Evolutionary conservation across 2,888 invertebrate species (phyloP), one percentile per base, ranked within the genome.

Genomic region (Epistrophe grossulariae): DNA sequence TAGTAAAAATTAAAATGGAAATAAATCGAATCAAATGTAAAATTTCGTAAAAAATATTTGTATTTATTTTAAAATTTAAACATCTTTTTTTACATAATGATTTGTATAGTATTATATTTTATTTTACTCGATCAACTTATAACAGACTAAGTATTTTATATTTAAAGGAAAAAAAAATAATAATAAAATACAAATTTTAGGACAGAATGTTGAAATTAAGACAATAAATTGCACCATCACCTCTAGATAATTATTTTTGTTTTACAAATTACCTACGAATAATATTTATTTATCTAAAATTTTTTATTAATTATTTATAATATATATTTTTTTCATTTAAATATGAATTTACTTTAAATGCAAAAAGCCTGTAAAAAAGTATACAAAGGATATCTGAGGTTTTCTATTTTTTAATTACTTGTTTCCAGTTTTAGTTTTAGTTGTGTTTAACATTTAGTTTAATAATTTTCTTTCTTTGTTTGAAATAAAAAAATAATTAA

Each of bases 211-310:
- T 72, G 84, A 81, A 84, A 88, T 72, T 80, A 88, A 84, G 52
- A 74, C 48, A 82, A 78, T 73, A 88, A 84, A 89, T 89, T 89
- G 89, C 88, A 89, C 89, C 89, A 82, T 88, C 89, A 89, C 89
- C 89, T 81, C 84, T 88, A 78, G 82, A 89, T 83, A 88, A 84
- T 60, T 77, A 64, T 79, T 19, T n/a, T 43, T 62, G 72, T 74
- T 74, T 62, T 70, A 62, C 76, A 71, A 77, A 78, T 85, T 77
- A 84, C 45, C 85, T 85, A 79, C 38, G 57, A 78, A 68, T 82
- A 73, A 84, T 79, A 72, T 87, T 72, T 72, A 79, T 87, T 87
- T 87, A 83, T 83, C 82, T 87, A 83, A 78, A 60, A 57, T 50
- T 35, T 50, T 35, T 71, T 43, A 50, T 64, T 79, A 57, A 64